Evolutionary conservation across 2,113 vertebrate genomes (phyloP).

Genomic region (Formicarius rufipectus): DNA sequence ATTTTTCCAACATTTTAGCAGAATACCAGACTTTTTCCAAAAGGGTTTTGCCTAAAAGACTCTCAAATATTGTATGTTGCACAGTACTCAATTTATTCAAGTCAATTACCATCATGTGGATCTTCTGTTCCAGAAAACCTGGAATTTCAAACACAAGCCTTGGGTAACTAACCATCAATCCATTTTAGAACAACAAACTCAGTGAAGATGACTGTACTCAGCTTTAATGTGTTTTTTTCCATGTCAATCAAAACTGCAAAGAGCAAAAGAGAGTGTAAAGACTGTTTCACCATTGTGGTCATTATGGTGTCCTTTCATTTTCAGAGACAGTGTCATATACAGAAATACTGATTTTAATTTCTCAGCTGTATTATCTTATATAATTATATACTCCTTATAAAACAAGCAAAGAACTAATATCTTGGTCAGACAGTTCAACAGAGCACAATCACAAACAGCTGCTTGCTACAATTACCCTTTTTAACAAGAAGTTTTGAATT

Average conservation of each 20-base stretch:
- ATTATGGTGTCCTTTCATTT: not conserved
- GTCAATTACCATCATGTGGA: not conserved
- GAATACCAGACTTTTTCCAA: not conserved
- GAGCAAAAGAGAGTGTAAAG: not conserved
- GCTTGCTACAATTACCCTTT: not conserved
- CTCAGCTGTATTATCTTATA: not conserved
- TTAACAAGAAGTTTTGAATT: not conserved
- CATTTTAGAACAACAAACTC: not conserved
- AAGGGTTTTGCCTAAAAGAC: not conserved
- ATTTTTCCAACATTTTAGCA: not conserved
- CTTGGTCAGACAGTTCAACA: not conserved
- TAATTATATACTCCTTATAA: not conserved
- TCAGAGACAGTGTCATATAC: not conserved
- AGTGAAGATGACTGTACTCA: not conserved
- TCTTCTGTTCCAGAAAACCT: not conserved
- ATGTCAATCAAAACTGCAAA: not conserved
- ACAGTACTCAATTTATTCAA: not conserved
- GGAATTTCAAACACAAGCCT: not conserved
- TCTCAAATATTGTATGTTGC: not conserved
- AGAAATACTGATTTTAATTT: not conserved
- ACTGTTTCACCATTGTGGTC: not conserved
- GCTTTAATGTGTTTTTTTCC: not conserved
- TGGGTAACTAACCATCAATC: not conserved
- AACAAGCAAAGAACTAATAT: not conserved
- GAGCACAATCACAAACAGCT: not conserved